These are phyloP conservation scores for Luffia ferchaultella DNA, from an alignment of 2,888 invertebrate genomes.

Conservation along the genomic window DNA sequence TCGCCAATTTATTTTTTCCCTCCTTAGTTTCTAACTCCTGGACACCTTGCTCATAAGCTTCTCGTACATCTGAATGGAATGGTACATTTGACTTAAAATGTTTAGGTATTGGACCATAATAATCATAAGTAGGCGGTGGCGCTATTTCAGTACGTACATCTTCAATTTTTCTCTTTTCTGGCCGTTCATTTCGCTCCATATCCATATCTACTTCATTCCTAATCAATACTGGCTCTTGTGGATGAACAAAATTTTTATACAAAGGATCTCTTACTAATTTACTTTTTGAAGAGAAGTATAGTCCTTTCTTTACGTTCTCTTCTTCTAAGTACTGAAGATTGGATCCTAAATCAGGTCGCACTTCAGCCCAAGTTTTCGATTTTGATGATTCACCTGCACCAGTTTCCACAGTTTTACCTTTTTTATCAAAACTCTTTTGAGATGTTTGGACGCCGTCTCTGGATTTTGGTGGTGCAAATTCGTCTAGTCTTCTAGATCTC, in stretches of 20 bases:
- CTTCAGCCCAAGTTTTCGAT: slow-evolving; percentile 42
- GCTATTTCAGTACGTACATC: slow-evolving; percentile 56
- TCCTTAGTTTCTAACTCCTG: slow-evolving; percentile 45
- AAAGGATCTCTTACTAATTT: slow-evolving; percentile 25
- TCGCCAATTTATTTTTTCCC: slow-evolving; percentile 32
- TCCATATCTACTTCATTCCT: slow-evolving; percentile 33
- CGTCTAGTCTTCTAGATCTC: slow-evolving; percentile 72
- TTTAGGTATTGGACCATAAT: slow-evolving; percentile 62
- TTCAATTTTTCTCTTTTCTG: slow-evolving; percentile 18
- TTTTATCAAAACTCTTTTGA: slow-evolving; percentile 32
- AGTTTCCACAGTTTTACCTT: slow-evolving; percentile 27
- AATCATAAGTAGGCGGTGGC: slow-evolving; percentile 72
- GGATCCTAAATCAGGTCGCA: slow-evolving; percentile 27
- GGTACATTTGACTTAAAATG: slow-evolving; percentile 33
- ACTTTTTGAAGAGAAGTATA: slow-evolving; percentile 37
- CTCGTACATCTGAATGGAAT: slow-evolving; percentile 45
- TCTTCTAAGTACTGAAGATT: slow-evolving; percentile 1
- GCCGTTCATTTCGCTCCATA: slow-evolving; percentile 8
- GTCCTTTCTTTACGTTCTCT: slow-evolving; percentile 22
- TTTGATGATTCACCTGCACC: slow-evolving; percentile 12
- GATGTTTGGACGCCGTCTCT: slow-evolving; percentile 21
- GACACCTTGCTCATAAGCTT: slow-evolving; percentile 50
- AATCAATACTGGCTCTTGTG: slow-evolving; percentile 30
- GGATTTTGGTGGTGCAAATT: slow-evolving; percentile 78
- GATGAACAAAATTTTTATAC: slow-evolving; percentile 44